These are phyloP conservation scores for Perizoma flavofasciatum DNA, from an alignment of 2,888 invertebrate species.

Conservation along the genomic window DNA sequence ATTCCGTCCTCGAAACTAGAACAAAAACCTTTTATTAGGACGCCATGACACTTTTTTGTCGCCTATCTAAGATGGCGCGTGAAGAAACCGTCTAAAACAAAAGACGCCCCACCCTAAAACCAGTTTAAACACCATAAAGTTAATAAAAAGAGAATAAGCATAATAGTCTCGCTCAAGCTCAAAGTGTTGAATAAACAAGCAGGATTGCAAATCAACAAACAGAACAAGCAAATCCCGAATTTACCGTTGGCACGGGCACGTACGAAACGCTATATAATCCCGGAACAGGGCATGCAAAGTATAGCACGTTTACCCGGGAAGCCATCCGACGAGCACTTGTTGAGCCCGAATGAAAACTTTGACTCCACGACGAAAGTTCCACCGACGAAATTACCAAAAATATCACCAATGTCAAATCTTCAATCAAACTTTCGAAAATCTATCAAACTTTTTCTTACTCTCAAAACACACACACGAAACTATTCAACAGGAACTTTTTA, in stretches of 20 bases:
- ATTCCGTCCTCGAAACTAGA: conserved; percentile 46
- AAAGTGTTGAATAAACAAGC: conserved; percentile 45
- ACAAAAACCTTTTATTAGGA: conserved; percentile 54
- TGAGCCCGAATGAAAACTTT: conserved; percentile 70
- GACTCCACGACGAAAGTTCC: conserved; percentile 49
- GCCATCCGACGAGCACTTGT: conserved; percentile 80
- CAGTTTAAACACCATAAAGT: conserved; percentile 38
- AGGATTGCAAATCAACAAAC: conserved; percentile 60
- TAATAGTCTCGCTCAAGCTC: conserved; percentile 33
- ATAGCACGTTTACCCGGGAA: conserved; percentile 78
- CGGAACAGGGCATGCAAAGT: conserved; percentile 77
- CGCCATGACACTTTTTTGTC: conserved; percentile 82
- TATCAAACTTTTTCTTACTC: conserved; percentile 33
- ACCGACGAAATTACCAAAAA: conserved; percentile 54
- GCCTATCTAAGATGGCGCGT: conserved; percentile 79
- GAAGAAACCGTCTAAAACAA: conserved; percentile 75
- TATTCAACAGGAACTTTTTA: conserved; percentile 52
- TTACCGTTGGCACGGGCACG: conserved; percentile 45
- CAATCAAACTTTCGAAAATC: conserved; percentile 43
- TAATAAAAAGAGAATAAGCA: conserved; percentile 38
- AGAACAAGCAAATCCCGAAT: conserved; percentile 60
- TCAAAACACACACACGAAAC: conserved; percentile 34
- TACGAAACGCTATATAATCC: conserved; percentile 66
- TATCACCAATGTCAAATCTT: conserved; percentile 37
- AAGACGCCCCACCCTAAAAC: conserved; percentile 76